Conservation (phyloP, 2,797 vertebrate species). For the Malacoctenus gilli region DNA sequence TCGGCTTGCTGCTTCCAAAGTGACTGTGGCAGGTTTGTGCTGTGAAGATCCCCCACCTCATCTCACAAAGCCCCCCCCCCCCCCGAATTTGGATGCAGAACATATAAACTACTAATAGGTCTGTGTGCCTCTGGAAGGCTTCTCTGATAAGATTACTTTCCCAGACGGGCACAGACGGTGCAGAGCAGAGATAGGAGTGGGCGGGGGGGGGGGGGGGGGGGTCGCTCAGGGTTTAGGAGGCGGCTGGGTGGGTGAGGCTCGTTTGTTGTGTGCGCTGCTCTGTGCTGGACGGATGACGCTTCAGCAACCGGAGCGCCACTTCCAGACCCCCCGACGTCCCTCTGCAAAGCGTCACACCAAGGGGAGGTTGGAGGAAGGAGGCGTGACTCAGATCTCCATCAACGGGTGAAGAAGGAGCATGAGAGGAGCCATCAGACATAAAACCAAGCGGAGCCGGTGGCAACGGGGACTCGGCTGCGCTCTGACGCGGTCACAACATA, state of each 20-base stretch:
- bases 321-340: slow-evolving; percentile 8
- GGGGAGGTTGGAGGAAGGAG: slow-evolving; percentile 12
- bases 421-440: slow-evolving; percentile 7
- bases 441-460: background rate
- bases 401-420: too few species aligned
- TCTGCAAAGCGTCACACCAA: slow-evolving; percentile 26
- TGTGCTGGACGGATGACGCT: slow-evolving; percentile 44
- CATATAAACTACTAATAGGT: slow-evolving; percentile 57
- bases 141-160: slow-evolving; percentile 63
- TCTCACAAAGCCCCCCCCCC: slow-evolving; percentile 42
- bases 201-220: too few species aligned
- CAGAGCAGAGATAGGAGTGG: too few species aligned
- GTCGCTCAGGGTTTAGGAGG: slow-evolving; percentile 24
- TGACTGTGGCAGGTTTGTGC: slow-evolving; percentile 14
- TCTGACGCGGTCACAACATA: slow-evolving; percentile 13
- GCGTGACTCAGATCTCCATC: background rate
- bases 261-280: slow-evolving; percentile 61
- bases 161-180: slow-evolving; percentile 37
- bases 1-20: slow-evolving; percentile 5
- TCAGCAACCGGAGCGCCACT: slow-evolving; percentile 29
- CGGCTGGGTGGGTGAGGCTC: slow-evolving; percentile 41
- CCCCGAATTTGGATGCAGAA: slow-evolving; percentile 52
- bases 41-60: slow-evolving; percentile 16
- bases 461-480: slow-evolving; percentile 21
- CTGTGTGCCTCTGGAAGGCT: slow-evolving; percentile 54